Evolutionary conservation across 1,140 invertebrate genomes (phyloP).

Genomic region (Belonocnema kinseyi): DNA sequence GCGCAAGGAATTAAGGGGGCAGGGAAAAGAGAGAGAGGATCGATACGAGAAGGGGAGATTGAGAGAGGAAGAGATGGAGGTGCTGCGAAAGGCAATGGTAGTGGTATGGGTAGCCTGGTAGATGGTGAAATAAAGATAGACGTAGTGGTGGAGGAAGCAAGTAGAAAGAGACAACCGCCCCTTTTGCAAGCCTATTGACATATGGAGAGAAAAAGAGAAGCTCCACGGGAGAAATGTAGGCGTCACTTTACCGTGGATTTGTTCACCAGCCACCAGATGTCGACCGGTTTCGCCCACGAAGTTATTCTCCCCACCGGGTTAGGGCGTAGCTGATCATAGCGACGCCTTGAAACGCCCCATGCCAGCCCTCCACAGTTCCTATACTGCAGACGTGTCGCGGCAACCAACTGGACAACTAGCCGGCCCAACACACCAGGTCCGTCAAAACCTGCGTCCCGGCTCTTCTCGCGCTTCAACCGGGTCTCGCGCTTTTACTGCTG

Average conservation of each 20-base stretch:
- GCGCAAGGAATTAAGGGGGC: background rate
- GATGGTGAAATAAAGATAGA: constrained; percentile 40
- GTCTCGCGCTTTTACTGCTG: constrained; percentile 32
- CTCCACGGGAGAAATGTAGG: constrained; percentile 33
- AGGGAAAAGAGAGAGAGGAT: constrained; percentile 19
- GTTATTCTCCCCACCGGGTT: constrained; percentile 30
- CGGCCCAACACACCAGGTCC: constrained; percentile 63
- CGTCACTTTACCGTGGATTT: constrained; percentile 39
- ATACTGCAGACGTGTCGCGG: constrained; percentile 71
- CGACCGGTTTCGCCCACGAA: constrained; percentile 38
- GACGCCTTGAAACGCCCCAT: constrained; percentile 69
- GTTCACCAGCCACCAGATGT: constrained; percentile 45
- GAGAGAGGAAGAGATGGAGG: constrained; percentile 29
- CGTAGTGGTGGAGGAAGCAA: constrained; percentile 16
- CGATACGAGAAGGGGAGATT: constrained; percentile 24
- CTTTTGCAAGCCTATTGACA: constrained; percentile 1
- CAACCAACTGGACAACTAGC: constrained; percentile 73
- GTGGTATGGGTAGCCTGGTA: constrained; percentile 39
- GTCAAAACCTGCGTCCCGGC: constrained; percentile 60
- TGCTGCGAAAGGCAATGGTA: background rate
- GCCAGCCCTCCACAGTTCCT: constrained; percentile 65
- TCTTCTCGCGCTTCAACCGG: constrained; percentile 35
- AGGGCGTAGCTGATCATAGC: constrained; percentile 45
- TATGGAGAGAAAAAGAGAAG: constrained; percentile 12
- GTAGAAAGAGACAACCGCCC: constrained; percentile 36